These are phyloP conservation scores for Epinephelus coioides DNA, from an alignment of 2,797 vertebrate species.

Conservation along the genomic window DNA sequence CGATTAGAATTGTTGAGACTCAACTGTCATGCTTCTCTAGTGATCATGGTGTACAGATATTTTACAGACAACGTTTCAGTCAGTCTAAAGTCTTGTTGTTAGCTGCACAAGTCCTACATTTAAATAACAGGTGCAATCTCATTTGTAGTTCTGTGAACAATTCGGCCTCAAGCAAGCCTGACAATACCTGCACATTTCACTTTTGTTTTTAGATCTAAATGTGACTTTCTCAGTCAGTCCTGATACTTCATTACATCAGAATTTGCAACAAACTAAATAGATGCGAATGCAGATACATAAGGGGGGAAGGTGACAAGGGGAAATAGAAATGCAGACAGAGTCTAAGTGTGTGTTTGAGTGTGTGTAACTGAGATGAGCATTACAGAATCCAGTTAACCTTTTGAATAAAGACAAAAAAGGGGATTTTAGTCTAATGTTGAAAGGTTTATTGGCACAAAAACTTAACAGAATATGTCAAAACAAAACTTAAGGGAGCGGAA, in stretches of 20 bases:
- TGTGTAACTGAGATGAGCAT: not conserved
- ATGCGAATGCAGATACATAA: not conserved
- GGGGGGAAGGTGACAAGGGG: not conserved
- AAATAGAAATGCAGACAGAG: not conserved
- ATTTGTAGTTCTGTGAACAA: not conserved
- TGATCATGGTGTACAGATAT: not conserved
- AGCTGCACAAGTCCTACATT: not conserved
- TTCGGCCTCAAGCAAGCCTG: conserved; percentile 12
- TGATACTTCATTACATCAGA: not conserved
- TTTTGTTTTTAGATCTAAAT: not conserved
- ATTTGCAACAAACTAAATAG: conserved; percentile 18
- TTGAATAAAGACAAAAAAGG: not conserved
- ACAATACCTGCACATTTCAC: not conserved
- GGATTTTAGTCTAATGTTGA: not conserved
- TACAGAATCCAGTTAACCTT: not conserved
- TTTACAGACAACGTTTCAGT: not conserved
- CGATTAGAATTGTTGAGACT: not conserved
- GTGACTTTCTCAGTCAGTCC: conserved; percentile 8
- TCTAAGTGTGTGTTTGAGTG: not conserved
- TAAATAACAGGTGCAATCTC: conserved; percentile 6
- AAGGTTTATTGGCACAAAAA: no score
- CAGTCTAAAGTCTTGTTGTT: not conserved
- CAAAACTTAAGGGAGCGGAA: not conserved
- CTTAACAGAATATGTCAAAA: not conserved
- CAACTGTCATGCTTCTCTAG: not conserved